phyloP scores from a whole-genome alignment of 1,140 invertebrate species.

The silkworm (Bombyx mori) region ASM3026992v2 NC_085107.1:20586001-20586500 shows the following conservation, averaged over 20 bases:
- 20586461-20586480: conserved; percentile 93
- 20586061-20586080: too few species aligned
- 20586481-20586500: conserved; percentile 90
- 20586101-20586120: too few species aligned
- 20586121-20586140: too few species aligned
- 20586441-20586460: conserved; percentile 85
- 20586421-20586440: conserved; percentile 75
- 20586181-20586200: conserved; percentile 41
- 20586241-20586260: too few species aligned
- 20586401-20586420: conserved; percentile 44
- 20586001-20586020: too few species aligned
- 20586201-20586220: conserved; percentile 78
- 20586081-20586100: too few species aligned
- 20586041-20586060: too few species aligned
- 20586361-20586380: neutral
- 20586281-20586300: too few species aligned
- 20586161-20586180: conserved; percentile 26
- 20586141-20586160: neutral
- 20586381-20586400: neutral
- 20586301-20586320: too few species aligned
- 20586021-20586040: too few species aligned
- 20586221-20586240: conserved; percentile 65
- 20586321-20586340: too few species aligned
- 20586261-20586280: too few species aligned
- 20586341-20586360: neutral